A percentile compares a stretch with the other conserved stretches of the same genome.
phyloP scores from a whole-genome alignment of 2,113 vertebrate species.

The Sphyrna mokarran region DNA sequence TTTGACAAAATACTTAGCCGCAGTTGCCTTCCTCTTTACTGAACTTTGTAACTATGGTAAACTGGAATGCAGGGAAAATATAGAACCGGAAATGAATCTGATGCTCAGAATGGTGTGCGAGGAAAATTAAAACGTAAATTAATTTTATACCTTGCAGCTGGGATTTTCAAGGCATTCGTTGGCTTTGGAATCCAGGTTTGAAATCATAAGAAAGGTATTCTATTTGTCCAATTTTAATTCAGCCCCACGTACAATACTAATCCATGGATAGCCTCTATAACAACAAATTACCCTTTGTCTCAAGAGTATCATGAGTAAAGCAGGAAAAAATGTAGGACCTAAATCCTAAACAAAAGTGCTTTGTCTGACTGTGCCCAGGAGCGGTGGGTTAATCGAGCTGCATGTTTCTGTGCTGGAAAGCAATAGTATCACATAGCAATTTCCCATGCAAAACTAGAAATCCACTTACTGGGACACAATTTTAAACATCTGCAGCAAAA shows the following conservation, averaged over 20 bases:
- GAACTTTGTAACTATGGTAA: neutral
- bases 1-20: neutral
- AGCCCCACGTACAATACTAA: neutral
- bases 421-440: neutral
- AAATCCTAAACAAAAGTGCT: neutral
- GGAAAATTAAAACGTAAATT: neutral
- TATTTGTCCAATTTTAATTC: neutral
- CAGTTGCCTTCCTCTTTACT: neutral
- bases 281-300: neutral
- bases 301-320: neutral
- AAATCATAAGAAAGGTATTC: neutral
- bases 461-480: neutral
- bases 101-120: neutral
- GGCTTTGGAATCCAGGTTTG: neutral
- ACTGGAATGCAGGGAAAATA: neutral
- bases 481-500: conserved; percentile 21
- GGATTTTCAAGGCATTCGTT: neutral
- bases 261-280: neutral
- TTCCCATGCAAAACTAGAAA: neutral
- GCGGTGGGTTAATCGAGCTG: neutral
- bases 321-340: neutral
- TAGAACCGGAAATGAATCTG: neutral
- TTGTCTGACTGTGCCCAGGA: neutral
- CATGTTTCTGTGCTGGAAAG: neutral
- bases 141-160: neutral